Evolutionary conservation across 2,888 invertebrate genomes (phyloP).

Genomic region (Tetheella fluctuosa): DNA sequence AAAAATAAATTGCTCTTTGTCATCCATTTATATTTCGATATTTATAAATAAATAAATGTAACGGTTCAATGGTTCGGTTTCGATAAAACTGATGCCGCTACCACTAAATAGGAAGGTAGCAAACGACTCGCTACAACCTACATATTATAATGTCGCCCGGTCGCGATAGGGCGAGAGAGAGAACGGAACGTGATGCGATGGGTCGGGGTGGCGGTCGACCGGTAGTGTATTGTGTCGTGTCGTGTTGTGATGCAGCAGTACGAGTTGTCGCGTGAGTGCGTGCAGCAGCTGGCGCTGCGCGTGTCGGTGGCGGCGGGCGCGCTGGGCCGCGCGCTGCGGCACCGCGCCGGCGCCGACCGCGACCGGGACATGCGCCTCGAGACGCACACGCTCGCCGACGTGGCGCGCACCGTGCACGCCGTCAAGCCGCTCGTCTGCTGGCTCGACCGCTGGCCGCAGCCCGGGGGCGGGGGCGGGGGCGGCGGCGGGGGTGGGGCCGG

Average conservation of each 20-base stretch:
- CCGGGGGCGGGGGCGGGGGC: slow-evolving; percentile 38
- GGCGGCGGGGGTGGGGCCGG: slow-evolving; percentile 66
- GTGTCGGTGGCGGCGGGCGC: slow-evolving; percentile 89
- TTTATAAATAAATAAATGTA: too few species aligned
- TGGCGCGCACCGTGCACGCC: slow-evolving; percentile 92
- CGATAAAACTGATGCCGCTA: too few species aligned
- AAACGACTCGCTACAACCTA: too few species aligned
- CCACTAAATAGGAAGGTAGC: too few species aligned
- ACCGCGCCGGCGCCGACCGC: slow-evolving; percentile 82
- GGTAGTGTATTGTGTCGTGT: slow-evolving; percentile 8
- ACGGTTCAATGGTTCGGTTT: too few species aligned
- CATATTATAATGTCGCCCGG: too few species aligned
- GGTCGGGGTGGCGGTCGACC: too few species aligned
- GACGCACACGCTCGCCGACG: slow-evolving; percentile 92
- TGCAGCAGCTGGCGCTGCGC: slow-evolving; percentile 94
- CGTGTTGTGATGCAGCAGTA: slow-evolving; percentile 87
- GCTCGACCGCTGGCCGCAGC: slow-evolving; percentile 87
- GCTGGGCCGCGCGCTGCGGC: slow-evolving; percentile 89
- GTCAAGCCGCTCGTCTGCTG: slow-evolving; percentile 95
- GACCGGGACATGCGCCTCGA: slow-evolving; percentile 85
- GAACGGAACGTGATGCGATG: too few species aligned
- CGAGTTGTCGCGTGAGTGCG: slow-evolving; percentile 95
- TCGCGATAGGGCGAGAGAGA: too few species aligned
- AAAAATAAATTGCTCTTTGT: too few species aligned
- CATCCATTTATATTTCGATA: too few species aligned